Evolutionary conservation across 2,888 invertebrate species (phyloP), one percentile per base, ranked within the genome.

Genomic region (Frankliniella fusca): DNA sequence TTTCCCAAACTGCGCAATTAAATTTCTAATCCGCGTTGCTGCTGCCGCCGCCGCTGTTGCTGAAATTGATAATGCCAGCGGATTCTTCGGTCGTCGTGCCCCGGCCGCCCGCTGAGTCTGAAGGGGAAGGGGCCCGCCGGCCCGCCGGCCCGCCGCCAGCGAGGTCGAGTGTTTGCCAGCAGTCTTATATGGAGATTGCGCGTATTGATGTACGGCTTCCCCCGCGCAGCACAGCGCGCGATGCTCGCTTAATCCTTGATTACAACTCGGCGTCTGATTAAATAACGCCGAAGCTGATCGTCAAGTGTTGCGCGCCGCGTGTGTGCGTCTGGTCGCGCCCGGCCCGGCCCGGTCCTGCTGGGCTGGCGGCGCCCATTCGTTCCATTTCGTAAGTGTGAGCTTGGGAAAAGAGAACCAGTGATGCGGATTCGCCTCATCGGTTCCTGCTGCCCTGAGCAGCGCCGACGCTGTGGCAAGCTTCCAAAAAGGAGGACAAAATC

Each of bases 181-280:
- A 27, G 23, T 5, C 23, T 27, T 23, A 12, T n/a, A 23, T 76
- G 70, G 23, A 27, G 70, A 76, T 76, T 76, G 70, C 8, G 70
- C 9, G 27, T 27, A 76, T 76, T 76, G 70, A 76, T 23, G 70
- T 76, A 23, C 23, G 70, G 23, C 23, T 27, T 54, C 38, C 38
- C 38, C 38, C 38, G 38, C 3, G 38, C 38, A 38, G 38, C 38
- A 5, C 70, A 27, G 70, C 70, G 65, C n/a, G 9, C 70, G 27
- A 23, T 27, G 23, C 70, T 27, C 27, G 23, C 70, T 27, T 76
- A 76, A 76, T 76, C 70, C 70, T 76, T 76, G 70, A 76, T 76
- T 76, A 76, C 70, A 76, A 76, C 70, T 76, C 27, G 70, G 70
- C 70, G 23, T 9, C 70, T 76, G 70, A 76, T 76, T 76, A 76